Base-by-base conservation (phyloP, 1,140 invertebrate species). In the Lepidurus arcticus region DNA sequence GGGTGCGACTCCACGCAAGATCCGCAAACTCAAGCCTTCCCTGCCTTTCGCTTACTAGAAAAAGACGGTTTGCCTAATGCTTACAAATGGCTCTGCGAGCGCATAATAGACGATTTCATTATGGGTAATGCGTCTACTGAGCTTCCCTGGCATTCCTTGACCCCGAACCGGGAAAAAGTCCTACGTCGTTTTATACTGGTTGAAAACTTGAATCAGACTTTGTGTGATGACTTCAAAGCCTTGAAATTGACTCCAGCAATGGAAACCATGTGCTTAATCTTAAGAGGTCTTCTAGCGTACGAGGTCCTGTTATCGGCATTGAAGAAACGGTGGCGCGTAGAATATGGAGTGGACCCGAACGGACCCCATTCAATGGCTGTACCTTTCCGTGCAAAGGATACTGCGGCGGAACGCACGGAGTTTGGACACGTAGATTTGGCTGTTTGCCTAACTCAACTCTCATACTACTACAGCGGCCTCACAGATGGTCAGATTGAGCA, bases 391-490 rank as follows among this genome's bases (percentile, higher is more conserved):
- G 81, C 80, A 2, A 81, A 81, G 45, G 81, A 81, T 73, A 79
- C 81, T 4, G 78, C 81, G 11, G 78, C 81, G 8, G 80, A 81
- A 53, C 43, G 81, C 13, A 81, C 81, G 0, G 81, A 81, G 78
- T 81, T 81, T 74, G 81, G 81, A 13, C 81, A 81, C 75, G 75
- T 79, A 1, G 81, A 81, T 44, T 53, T 81, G n/a, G 81, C 81
- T n/a, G 79, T 81, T 13, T 42, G 80, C 42, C 74, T 81, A 1
- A 81, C 81, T 6, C 77, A 81, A 21, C 76, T 81, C 7, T 74
- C 76, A 24, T 81, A 81, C 43, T 81, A 81, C 73, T 81, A 81
- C 47, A 78, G 77, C 10, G 81, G 81, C 4, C 45, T 81, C 16
- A 76, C n/a, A 42, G 80, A 81, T 16, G 77, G 65, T 9, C 79